Base-by-base conservation (phyloP, 2,797 vertebrate species). In the Otus scops region DNA sequence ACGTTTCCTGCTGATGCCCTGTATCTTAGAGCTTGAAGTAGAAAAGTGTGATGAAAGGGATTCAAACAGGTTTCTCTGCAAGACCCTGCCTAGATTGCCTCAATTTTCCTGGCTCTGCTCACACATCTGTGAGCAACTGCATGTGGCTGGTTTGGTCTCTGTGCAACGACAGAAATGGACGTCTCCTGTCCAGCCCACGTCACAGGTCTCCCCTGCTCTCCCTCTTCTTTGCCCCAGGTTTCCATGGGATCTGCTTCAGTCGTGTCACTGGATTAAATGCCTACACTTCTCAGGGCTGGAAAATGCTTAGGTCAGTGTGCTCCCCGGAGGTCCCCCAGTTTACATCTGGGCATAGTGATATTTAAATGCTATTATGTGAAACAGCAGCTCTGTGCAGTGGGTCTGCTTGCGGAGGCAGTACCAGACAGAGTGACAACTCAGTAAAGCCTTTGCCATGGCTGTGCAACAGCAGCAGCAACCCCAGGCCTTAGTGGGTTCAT, bases 161-260 rank as follows among this genome's bases (percentile, higher is more conserved):
- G 14, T 24, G 51, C 47, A 28, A 21, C 13, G 79, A n/a, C 48
- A 83, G 43, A 51, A 51, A n/a, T 3, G 7, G 43, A 70, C 13
- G 24, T 61, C 19, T 85, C 20, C 43, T 15, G 8, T n/a, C 43
- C 47, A 77, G 32, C 24, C 69, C 30, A 18, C 0, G 0, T 22
- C n/a, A 36, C 1, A 4, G 21, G 5, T 73, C 8, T 65, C 19
- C 67, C 15, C n/a, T 61, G 22, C 39, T 60, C 13, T 19, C 24
- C 12, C 26, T 59, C 15, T 21, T 80, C 47, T 76, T 73, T 59
- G 15, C 11, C 43, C 6, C 45, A 30, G 8, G 17, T 3, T 61
- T 28, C 43, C 26, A 2, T n/a, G 23, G 32, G 14, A 11, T 64
- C 64, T 64, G 34, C 19, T 68, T 54, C n/a, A 15, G 2, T 54